A percentile compares a stretch with the other conserved stretches of the same genome.
These are phyloP conservation scores for Aphelenchoides bicaudatus DNA, from an alignment of 2,888 invertebrate genomes.

Conservation along the genomic window DNA sequence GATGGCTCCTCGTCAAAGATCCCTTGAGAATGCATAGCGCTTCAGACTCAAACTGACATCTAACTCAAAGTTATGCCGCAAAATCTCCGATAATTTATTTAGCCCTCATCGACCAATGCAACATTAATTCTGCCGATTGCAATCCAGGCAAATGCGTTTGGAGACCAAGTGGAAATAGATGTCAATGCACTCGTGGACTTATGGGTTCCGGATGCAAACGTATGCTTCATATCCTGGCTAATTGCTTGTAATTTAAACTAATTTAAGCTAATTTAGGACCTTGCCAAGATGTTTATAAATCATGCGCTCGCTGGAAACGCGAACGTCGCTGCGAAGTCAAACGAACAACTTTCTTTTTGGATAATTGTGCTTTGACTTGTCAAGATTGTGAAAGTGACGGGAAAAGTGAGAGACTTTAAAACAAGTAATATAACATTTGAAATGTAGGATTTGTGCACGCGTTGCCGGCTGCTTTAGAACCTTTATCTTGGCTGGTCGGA, in stretches of 20 bases:
- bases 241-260: not conserved
- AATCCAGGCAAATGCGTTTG: constrained; percentile 37
- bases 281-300: constrained; percentile 56
- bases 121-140: constrained; percentile 37
- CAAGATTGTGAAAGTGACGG: constrained; percentile 42
- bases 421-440: not conserved
- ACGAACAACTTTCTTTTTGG: constrained; percentile 52
- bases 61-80: too few species aligned
- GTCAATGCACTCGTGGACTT: constrained; percentile 46
- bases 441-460: constrained; percentile 41
- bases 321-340: constrained; percentile 54
- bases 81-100: constrained; percentile 3
- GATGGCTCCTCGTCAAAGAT: too few species aligned
- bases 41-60: too few species aligned
- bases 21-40: too few species aligned
- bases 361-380: constrained; percentile 56
- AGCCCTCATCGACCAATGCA: constrained; percentile 47
- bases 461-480: constrained; percentile 54
- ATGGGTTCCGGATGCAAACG: constrained; percentile 50
- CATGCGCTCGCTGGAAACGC: constrained; percentile 51
- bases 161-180: constrained; percentile 37
- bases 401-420: constrained; percentile 27
- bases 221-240: too few species aligned
- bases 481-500: constrained; percentile 55
- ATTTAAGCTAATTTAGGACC: constrained; percentile 41